phyloP scores from a whole-genome alignment of 1,140 invertebrate genomes.

The Drosophila ficusphila region DNA sequence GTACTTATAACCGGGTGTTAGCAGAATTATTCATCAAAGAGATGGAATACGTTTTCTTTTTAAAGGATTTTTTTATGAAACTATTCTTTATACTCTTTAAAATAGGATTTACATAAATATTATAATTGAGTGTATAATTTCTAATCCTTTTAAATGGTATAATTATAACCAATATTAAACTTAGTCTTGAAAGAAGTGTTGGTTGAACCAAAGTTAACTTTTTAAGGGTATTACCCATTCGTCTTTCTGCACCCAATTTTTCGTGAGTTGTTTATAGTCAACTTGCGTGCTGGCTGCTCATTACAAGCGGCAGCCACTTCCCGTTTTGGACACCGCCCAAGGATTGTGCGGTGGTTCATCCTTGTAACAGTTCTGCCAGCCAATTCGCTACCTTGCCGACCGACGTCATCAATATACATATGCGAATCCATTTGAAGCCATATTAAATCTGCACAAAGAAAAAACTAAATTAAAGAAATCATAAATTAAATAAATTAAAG shows the following conservation, averaged over 20 bases:
- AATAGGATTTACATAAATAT: no score
- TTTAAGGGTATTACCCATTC: constrained; percentile 11
- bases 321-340: constrained; percentile 40
- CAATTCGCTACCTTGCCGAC: constrained; percentile 38
- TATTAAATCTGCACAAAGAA: neutral
- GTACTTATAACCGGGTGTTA: neutral
- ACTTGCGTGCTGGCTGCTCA: constrained; percentile 60
- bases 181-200: no score
- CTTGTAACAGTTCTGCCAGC: constrained; percentile 49
- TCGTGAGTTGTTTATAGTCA: constrained; percentile 33
- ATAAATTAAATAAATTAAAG: no score
- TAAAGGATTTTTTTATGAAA: neutral
- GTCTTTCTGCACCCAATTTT: neutral
- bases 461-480: no score
- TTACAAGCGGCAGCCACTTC: constrained; percentile 58
- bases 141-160: neutral
- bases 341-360: constrained; percentile 27
- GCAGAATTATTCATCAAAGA: neutral
- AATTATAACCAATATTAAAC: no score
- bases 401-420: constrained; percentile 52
- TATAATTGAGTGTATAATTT: neutral
- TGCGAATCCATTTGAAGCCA: constrained; percentile 2
- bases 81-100: neutral
- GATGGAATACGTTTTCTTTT: no score
- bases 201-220: no score